Conservation (phyloP, 1,140 invertebrate genomes). For the Pomacea maculata region DNA sequence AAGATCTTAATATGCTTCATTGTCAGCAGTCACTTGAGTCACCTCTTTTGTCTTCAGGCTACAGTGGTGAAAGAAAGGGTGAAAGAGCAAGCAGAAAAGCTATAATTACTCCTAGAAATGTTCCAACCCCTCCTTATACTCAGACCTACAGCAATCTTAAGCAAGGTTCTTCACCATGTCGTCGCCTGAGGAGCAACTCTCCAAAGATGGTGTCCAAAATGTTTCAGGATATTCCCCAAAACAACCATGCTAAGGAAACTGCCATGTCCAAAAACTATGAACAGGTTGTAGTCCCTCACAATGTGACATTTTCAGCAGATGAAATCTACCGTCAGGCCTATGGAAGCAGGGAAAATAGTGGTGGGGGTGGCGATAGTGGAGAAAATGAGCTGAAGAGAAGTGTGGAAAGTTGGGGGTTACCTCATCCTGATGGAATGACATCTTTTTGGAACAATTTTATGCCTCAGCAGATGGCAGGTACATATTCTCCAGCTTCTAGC, state of each 20-base stretch:
- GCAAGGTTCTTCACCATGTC: slow-evolving; percentile 1
- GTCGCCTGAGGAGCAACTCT: slow-evolving; percentile 10
- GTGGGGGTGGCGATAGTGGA: background rate
- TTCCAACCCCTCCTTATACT: background rate
- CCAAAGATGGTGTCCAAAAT: slow-evolving; percentile 16
- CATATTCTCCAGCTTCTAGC: slow-evolving; percentile 2
- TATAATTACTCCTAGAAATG: slow-evolving; percentile 8
- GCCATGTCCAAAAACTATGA: slow-evolving; percentile 41
- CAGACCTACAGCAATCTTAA: background rate
- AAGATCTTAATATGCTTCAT: slow-evolving; percentile 39
- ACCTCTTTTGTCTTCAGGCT: background rate
- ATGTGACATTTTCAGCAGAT: slow-evolving; percentile 48
- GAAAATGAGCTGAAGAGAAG: slow-evolving; percentile 6
- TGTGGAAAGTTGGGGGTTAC: background rate
- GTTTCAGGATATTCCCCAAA: background rate
- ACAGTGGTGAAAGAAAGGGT: background rate
- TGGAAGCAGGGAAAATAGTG: slow-evolving; percentile 1
- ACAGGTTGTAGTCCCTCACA: slow-evolving; percentile 39
- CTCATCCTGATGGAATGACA: background rate
- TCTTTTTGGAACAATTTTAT: background rate
- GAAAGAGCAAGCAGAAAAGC: slow-evolving; percentile 6
- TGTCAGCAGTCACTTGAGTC: background rate
- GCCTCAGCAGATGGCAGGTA: slow-evolving; percentile 15
- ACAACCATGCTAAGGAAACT: slow-evolving; percentile 9
- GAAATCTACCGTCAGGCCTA: slow-evolving; percentile 54